Evolutionary conservation across 1,140 invertebrate species (phyloP), one percentile per base, ranked within the genome.

Genomic region (Drosophila novamexicana): DNA sequence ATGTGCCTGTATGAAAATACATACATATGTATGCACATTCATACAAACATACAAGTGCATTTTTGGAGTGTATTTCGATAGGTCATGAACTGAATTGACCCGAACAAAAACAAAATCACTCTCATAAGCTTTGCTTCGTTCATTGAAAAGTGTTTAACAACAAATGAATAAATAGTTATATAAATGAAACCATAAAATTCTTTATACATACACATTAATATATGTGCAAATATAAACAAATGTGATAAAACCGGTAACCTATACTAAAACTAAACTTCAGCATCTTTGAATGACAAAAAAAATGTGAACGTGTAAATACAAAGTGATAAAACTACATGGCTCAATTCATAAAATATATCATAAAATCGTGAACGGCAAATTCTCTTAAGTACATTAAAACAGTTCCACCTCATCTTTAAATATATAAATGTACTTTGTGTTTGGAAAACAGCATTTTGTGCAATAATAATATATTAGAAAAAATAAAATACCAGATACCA

Each of bases 41-140:
- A 7, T 45, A n/a, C n/a, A 45, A 34, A 32, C 34, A 29, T 32
- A 7, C 42, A 34, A 57, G 37, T 42, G 39, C 37, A 32, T 54
- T 40, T 73, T 40, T 37, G 44, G 68, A 65, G 71, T 63, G 50
- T 40, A 59, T 81, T 78, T 86, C 64, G 69, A 86, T 86, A 85
- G 81, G 82, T 85, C 81, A 86, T 85, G 82, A 85, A 85, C 81
- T 86, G 75, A 70, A 81, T 85, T 86, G 81, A 86, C 82, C 81
- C 77, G 82, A 53, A 65, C 68, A 66, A 67, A 66, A 84, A 81
- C 75, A 75, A 78, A 75, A 68, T 18, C 39, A 58, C 22, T 22
- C 22, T 29, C 7, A 50, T 34, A 9, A 37, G 42, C 63, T 29
- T 39, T 32, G 16, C 44, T 42, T 36, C 52, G 34, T 32, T 37